Percentiles rank a stretch among this genome's conserved stretches.
Evolutionary conservation across 1,140 invertebrate species (phyloP).

Genomic region (Pachyrhynchus sulphureomaculatus): DNA sequence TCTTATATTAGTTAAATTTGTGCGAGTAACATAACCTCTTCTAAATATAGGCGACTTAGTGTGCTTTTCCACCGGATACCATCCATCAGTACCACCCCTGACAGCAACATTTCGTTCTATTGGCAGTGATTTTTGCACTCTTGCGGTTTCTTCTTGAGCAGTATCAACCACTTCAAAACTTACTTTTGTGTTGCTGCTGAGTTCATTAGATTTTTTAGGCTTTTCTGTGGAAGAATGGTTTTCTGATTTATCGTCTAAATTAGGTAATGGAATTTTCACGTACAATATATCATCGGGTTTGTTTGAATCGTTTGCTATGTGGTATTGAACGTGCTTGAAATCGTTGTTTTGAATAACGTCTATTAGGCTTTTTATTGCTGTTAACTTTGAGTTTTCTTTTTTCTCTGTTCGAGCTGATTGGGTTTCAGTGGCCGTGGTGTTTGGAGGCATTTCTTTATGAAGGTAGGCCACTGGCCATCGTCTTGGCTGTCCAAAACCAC

Average conservation of each 20-base stretch:
- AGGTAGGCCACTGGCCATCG: slow-evolving; percentile 70
- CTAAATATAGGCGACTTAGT: slow-evolving; percentile 31
- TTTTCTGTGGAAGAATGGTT: slow-evolving; percentile 36
- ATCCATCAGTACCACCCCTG: not conserved
- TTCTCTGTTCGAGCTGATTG: slow-evolving; percentile 28
- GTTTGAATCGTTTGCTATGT: slow-evolving; percentile 43
- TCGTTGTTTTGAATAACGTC: slow-evolving; percentile 46
- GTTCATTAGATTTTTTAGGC: slow-evolving; percentile 4
- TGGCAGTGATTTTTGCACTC: slow-evolving; percentile 19
- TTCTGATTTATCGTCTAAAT: slow-evolving; percentile 3
- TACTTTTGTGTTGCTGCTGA: slow-evolving; percentile 10
- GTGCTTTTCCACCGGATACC: slow-evolving; percentile 14
- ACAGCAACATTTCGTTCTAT: not conserved
- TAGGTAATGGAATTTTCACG: slow-evolving; percentile 47
- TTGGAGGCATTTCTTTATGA: slow-evolving; percentile 63
- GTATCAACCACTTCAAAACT: slow-evolving; percentile 29
- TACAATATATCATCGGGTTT: slow-evolving; percentile 43
- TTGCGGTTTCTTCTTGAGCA: slow-evolving; percentile 5
- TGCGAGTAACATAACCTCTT: slow-evolving; percentile 38
- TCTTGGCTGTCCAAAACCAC: slow-evolving; percentile 55
- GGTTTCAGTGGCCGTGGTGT: slow-evolving; percentile 32
- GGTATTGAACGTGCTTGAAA: slow-evolving; percentile 44
- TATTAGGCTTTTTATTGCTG: slow-evolving; percentile 47
- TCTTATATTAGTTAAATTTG: slow-evolving; percentile 33
- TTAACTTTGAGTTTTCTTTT: slow-evolving; percentile 35